These are phyloP conservation scores for Rhabdornis inornatus DNA, from an alignment of 2,113 vertebrate species.

Conservation along the genomic window DNA sequence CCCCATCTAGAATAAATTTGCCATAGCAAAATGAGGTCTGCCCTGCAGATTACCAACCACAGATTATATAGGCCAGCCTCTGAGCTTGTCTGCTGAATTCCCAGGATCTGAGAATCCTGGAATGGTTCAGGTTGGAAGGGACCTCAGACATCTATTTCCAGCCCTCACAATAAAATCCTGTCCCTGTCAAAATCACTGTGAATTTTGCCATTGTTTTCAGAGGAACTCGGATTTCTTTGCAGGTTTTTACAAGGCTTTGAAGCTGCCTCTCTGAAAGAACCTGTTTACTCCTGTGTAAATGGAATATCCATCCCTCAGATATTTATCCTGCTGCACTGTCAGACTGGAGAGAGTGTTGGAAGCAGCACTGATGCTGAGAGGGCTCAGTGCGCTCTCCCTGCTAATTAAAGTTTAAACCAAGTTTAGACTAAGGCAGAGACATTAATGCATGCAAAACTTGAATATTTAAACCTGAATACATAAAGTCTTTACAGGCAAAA, in stretches of 20 bases:
- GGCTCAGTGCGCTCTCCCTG: background rate
- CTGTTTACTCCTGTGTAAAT: background rate
- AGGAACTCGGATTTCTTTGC: background rate
- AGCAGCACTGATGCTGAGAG: background rate
- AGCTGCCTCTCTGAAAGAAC: background rate
- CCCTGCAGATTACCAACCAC: background rate
- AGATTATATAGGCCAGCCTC: background rate
- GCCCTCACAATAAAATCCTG: background rate
- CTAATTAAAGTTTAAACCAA: slow-evolving; percentile 16
- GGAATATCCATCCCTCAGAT: background rate
- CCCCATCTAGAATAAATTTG: background rate
- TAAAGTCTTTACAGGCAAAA: background rate
- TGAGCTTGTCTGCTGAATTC: background rate
- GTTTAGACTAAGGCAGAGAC: background rate
- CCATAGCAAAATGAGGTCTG: background rate
- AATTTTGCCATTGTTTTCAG: background rate
- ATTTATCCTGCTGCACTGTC: background rate
- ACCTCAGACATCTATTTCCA: background rate
- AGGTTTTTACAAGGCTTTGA: slow-evolving; percentile 17
- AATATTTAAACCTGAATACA: slow-evolving; percentile 27
- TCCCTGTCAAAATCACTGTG: background rate
- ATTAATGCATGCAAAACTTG: background rate
- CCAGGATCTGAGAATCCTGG: too few species aligned
- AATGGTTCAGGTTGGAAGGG: background rate
- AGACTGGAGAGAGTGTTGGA: background rate